These are phyloP conservation scores for Drosophila barbarae DNA, from an alignment of 2,888 invertebrate genomes.

Conservation along the genomic window DNA sequence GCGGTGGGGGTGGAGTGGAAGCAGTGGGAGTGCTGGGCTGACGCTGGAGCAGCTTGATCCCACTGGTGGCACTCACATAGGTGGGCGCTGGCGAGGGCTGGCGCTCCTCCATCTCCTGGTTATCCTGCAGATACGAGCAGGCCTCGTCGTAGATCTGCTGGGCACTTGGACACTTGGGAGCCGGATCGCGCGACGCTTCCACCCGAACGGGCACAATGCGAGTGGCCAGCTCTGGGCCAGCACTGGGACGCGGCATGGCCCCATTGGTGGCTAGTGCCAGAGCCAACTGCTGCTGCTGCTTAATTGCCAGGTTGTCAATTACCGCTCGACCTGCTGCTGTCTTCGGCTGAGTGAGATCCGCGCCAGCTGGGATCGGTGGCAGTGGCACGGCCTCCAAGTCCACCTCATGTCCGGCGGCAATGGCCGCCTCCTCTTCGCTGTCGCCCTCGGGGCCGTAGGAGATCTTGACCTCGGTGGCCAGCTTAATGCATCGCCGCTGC, in stretches of 20 bases:
- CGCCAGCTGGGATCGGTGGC: conserved; percentile 58
- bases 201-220: conserved; percentile 62
- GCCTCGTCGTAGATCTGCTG: conserved; percentile 73
- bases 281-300: conserved; percentile 68
- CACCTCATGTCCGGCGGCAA: conserved; percentile 19
- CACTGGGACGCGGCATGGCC: conserved; percentile 8
- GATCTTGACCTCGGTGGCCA: conserved; percentile 76
- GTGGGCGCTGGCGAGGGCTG: conserved; percentile 34
- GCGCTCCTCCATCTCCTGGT: conserved; percentile 55
- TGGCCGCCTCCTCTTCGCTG: conserved; percentile 57
- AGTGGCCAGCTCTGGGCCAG: conserved; percentile 18
- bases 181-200: conserved; percentile 36
- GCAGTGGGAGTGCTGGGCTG: conserved; percentile 38
- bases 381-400: conserved; percentile 72
- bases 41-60: conserved; percentile 64
- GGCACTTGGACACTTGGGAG: conserved; percentile 40
- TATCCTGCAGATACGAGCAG: conserved; percentile 71
- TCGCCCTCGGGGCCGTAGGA: conserved; percentile 45
- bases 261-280: conserved; percentile 44
- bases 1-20: conserved; percentile 18
- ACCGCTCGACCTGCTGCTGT: conserved; percentile 28
- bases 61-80: conserved; percentile 57
- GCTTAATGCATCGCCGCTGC: conserved; percentile 72
- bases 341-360: conserved; percentile 47
- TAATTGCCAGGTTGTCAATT: conserved; percentile 67